Percentiles rank a stretch among this genome's conserved stretches.
Conservation (phyloP, 1,140 invertebrate species). For the Brachionus manjavacas region DNA sequence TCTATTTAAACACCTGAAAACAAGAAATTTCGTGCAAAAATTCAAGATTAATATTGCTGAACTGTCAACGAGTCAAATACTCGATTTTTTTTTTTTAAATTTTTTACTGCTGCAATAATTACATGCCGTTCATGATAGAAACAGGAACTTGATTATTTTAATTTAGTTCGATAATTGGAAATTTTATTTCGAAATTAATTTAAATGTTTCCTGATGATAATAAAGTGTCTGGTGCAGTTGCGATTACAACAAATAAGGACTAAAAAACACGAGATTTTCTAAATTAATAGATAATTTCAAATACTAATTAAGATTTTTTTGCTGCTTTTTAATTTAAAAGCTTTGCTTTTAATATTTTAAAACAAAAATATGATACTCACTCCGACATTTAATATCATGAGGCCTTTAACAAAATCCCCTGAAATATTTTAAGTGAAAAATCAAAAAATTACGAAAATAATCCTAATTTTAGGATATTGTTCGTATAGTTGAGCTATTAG, state of each 20-base stretch:
- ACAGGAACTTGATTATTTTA: background rate
- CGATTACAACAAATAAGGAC: background rate
- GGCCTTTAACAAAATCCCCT: no score
- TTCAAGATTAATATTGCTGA: background rate
- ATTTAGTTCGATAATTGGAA: background rate
- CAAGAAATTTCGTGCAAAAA: background rate
- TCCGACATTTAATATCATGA: no score
- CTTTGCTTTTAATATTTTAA: no score
- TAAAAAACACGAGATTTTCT: background rate
- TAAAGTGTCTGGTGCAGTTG: background rate
- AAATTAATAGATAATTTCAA: background rate
- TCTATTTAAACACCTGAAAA: background rate
- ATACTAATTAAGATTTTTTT: background rate
- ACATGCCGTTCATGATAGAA: background rate
- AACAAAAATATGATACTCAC: no score
- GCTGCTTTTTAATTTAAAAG: background rate
- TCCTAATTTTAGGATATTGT: no score
- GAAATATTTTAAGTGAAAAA: no score
- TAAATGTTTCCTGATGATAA: background rate
- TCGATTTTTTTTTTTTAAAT: background rate
- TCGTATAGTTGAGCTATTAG: no score
- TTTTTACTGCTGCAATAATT: background rate
- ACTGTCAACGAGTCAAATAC: background rate
- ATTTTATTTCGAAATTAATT: background rate
- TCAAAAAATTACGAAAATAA: no score